Conservation (phyloP, 2,888 invertebrate species). For the Yponomeuta plumbellus region DNA sequence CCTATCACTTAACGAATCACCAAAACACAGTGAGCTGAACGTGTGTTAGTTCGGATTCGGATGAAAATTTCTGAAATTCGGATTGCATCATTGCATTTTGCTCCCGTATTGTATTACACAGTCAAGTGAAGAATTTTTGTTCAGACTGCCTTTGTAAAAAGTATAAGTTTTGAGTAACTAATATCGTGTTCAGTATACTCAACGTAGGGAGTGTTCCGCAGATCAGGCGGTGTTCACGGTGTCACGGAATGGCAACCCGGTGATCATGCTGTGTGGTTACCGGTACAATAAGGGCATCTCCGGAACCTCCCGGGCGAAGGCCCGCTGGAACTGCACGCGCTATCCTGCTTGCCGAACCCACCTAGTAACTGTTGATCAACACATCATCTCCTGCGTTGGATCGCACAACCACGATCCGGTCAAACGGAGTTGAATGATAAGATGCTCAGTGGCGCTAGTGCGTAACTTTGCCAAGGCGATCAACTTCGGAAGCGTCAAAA, state of each 20-base stretch:
- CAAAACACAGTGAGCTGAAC: background rate
- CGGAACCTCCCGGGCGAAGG: slow-evolving; percentile 8
- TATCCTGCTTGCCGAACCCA: slow-evolving; percentile 17
- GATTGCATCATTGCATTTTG: background rate
- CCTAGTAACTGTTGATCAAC: slow-evolving; percentile 14
- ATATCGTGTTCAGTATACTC: background rate
- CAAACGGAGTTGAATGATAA: background rate
- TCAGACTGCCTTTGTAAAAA: background rate
- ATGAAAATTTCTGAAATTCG: too few species aligned
- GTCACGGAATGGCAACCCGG: slow-evolving; percentile 31
- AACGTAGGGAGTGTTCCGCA: background rate
- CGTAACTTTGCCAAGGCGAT: background rate
- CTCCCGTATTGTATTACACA: background rate
- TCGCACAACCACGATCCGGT: slow-evolving; percentile 16
- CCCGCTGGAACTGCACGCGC: slow-evolving; percentile 18
- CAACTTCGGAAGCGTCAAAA: background rate
- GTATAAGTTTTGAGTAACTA: too few species aligned
- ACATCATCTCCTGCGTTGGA: slow-evolving; percentile 10
- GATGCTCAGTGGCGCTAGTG: background rate
- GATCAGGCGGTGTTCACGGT: slow-evolving; percentile 25
- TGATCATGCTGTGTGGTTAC: slow-evolving; percentile 30
- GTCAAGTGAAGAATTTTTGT: background rate
- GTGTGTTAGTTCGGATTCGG: too few species aligned
- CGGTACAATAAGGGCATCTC: slow-evolving; percentile 26
- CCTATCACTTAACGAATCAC: background rate